Evolutionary conservation across 53 echinoderm and acorn worm genomes (phyloP), one percentile per base, ranked within the genome.

Genomic region (Arbacia lixula): DNA sequence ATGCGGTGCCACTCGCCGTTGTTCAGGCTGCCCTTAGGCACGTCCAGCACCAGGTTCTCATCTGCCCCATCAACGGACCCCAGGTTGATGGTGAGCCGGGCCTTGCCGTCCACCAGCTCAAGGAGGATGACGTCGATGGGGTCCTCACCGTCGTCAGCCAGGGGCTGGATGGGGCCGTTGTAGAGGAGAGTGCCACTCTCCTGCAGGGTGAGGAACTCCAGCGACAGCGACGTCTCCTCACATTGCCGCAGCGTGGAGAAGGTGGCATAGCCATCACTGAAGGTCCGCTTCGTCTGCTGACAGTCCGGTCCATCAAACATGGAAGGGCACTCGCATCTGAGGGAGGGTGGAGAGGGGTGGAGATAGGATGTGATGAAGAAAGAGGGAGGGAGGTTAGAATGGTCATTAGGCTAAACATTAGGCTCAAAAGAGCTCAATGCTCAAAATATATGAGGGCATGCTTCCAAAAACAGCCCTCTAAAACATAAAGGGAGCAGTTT

Each of bases 231-330:
- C 21, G 99, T 99, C 51, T 90, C 81, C 63, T 92, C 92, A 55
- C 99, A 99, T 55, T 92, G 92, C 61, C 93, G 75, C 19, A 99
- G 83, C 16, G 95, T 91, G 1, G 87, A 84, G 49, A 94, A 88
- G 36, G 86, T 84, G 49, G 99, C 95, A 36, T 87, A 99, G 87
- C 93, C 93, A 8, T 50, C 50, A 30, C 66, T 56, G 77, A 99
- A 99, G 73, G 91, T 92, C 3, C 99, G 92, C 78, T 88, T 99
- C 19, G 95, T 94, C 84, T 95, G 88, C 73, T 99, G 86, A 85
- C 99, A 99, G 68, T 91, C 76, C 1, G 95, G 89, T 8, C 99
- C 99, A 38, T 95, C 91, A 58, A 85, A 99, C 10, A 90, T 89
- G 30, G 40, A 53, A 0, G 64, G 87, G 72, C 99, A 99, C 8